Percentiles rank a stretch among this genome's conserved stretches.
These are phyloP conservation scores for Lasioglossum malachurum DNA, from an alignment of 2,888 invertebrate genomes.

Conservation along the genomic window DNA sequence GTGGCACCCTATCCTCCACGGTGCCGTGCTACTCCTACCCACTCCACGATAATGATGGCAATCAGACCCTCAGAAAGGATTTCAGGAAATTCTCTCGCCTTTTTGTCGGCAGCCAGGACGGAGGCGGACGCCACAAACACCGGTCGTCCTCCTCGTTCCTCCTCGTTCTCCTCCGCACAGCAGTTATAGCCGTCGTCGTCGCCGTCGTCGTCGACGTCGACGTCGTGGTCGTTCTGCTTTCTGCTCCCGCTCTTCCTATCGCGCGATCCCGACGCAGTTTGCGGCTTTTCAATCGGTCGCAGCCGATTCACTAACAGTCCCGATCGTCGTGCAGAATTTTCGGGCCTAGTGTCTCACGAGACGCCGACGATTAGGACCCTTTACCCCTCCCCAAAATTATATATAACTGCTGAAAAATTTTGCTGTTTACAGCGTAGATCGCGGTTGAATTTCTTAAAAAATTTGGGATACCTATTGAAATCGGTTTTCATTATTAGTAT, in stretches of 20 bases:
- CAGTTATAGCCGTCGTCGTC: conserved; percentile 27
- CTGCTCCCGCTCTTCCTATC: not conserved
- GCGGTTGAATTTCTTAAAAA: no score
- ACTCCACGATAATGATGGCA: conserved; percentile 85
- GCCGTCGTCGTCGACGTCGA: conserved; percentile 15
- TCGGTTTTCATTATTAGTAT: no score
- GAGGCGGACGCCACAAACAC: conserved; percentile 84
- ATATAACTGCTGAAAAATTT: not conserved
- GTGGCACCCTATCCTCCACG: conserved; percentile 74
- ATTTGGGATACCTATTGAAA: no score
- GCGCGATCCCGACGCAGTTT: conserved; percentile 16
- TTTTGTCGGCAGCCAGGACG: conserved; percentile 83
- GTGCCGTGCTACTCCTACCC: conserved; percentile 80
- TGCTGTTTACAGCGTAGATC: no score
- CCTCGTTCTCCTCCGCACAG: not conserved
- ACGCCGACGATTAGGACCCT: no score
- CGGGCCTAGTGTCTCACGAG: not conserved
- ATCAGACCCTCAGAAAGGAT: conserved; percentile 85
- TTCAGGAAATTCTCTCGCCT: conserved; percentile 85
- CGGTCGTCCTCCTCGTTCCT: conserved; percentile 76
- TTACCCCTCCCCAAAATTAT: not conserved
- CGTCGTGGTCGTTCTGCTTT: conserved; percentile 14
- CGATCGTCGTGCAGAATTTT: not conserved
- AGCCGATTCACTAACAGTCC: not conserved
- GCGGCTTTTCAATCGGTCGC: not conserved